Conservation (phyloP, 2,888 invertebrate species). For the Pandemis cinnamomeana region DNA sequence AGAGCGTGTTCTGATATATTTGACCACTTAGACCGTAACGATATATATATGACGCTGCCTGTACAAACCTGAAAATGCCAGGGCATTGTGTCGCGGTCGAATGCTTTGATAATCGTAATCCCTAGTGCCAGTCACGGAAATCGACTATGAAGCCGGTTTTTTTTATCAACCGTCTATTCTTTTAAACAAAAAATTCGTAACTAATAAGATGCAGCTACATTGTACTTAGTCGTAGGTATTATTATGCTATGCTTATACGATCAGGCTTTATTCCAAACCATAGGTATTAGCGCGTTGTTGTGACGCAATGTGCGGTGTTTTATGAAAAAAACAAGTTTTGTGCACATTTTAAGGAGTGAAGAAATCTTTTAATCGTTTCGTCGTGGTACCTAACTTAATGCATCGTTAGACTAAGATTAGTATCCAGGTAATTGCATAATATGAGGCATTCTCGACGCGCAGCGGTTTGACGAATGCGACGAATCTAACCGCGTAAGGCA, state of each 20-base stretch:
- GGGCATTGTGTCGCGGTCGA: not conserved
- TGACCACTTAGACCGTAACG: too few relatives aligned
- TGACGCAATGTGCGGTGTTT: slow-evolving; percentile 49
- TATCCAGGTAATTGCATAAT: slow-evolving; percentile 55
- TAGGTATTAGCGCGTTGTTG: slow-evolving; percentile 52
- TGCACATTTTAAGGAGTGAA: slow-evolving; percentile 37
- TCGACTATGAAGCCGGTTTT: not conserved
- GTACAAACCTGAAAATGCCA: not conserved
- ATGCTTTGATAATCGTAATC: not conserved
- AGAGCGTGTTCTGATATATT: too few relatives aligned
- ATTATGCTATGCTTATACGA: slow-evolving; percentile 47
- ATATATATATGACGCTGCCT: too few relatives aligned
- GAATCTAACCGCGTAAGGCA: slow-evolving; percentile 56
- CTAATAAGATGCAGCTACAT: slow-evolving; percentile 8
- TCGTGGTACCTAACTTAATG: slow-evolving; percentile 23
- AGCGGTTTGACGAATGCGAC: slow-evolving; percentile 50
- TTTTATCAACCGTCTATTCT: not conserved
- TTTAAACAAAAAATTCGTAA: not conserved
- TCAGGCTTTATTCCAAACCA: slow-evolving; percentile 56
- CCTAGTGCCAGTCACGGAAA: not conserved
- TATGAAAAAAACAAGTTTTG: slow-evolving; percentile 46
- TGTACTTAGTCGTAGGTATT: slow-evolving; percentile 44
- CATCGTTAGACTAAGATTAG: slow-evolving; percentile 48
- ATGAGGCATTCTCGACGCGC: slow-evolving; percentile 49
- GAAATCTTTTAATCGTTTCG: slow-evolving; percentile 37